phyloP scores from a whole-genome alignment of 1,140 invertebrate species.

The Zaprionus lachaisei region DNA sequence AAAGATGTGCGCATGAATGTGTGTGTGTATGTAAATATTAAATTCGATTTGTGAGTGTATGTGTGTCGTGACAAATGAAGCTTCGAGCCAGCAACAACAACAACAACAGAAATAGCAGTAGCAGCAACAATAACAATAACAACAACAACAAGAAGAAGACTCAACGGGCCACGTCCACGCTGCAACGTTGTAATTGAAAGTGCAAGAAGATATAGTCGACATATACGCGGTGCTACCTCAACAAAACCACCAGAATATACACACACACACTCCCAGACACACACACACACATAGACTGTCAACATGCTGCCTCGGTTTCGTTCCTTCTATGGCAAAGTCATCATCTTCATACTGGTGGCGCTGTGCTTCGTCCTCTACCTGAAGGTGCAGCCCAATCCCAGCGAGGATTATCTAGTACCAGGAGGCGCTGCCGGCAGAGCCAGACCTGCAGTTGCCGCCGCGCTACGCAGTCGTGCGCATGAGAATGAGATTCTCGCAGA shows the following conservation, averaged over 20 bases:
- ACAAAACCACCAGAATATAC: constrained; percentile 17
- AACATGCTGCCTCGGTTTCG: constrained; percentile 82
- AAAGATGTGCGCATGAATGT: constrained; percentile 39
- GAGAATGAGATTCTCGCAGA: constrained; percentile 37
- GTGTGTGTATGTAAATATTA: constrained; percentile 29
- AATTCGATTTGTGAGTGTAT: constrained; percentile 7
- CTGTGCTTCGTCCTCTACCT: constrained; percentile 79
- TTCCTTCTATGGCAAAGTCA: constrained; percentile 81
- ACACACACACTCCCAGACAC: neutral
- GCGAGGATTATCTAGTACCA: constrained; percentile 30
- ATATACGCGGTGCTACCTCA: constrained; percentile 62
- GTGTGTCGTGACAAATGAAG: constrained; percentile 15
- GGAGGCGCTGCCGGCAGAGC: neutral
- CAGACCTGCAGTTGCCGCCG: constrained; percentile 25
- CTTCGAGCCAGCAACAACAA: constrained; percentile 23
- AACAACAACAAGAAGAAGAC: constrained; percentile 4
- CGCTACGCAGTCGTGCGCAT: constrained; percentile 10
- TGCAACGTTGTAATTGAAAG: constrained; percentile 53
- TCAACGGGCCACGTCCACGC: constrained; percentile 48
- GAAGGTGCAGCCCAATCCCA: constrained; percentile 64
- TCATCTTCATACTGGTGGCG: constrained; percentile 75
- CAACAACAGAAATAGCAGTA: neutral
- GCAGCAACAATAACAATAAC: neutral
- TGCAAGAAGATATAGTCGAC: constrained; percentile 8
- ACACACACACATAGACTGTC: neutral